phyloP scores from a whole-genome alignment of 2,113 vertebrate genomes.

The Chloropsis hardwickii region DNA sequence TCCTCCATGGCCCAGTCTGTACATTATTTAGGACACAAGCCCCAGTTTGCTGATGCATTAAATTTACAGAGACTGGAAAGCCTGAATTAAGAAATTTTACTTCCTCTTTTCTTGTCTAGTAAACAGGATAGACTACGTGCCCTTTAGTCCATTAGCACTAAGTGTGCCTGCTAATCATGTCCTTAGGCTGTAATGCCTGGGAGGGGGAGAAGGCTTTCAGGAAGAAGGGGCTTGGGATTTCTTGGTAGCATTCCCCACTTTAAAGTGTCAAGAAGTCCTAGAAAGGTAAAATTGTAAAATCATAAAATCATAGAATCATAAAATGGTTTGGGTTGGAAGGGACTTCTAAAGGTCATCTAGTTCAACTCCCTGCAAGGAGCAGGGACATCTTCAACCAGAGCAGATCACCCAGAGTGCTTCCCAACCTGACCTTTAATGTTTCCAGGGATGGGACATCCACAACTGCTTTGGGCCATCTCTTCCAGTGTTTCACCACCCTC shows the following conservation, averaged over 20 bases:
- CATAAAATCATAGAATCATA: background rate
- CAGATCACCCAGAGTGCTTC: background rate
- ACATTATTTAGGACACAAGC: background rate
- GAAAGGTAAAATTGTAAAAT: background rate
- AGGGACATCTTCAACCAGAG: background rate
- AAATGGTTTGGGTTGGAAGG: background rate
- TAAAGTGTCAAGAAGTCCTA: background rate
- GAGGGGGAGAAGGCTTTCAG: background rate
- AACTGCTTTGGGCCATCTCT: background rate
- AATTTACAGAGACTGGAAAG: background rate
- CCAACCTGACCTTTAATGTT: background rate
- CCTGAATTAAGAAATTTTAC: background rate
- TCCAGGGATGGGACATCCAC: background rate
- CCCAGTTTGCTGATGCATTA: background rate
- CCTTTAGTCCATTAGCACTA: background rate
- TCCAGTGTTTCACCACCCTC: background rate
- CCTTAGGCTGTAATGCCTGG: background rate
- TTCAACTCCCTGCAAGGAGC: background rate
- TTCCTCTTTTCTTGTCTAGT: constrained; percentile 38
- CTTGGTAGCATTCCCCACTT: background rate
- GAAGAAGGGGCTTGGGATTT: background rate
- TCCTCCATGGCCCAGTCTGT: background rate
- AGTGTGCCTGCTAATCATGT: background rate
- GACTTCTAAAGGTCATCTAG: background rate
- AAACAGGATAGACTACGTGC: background rate